Percentiles rank a stretch among this genome's conserved stretches.
phyloP scores from a whole-genome alignment of 2,888 invertebrate genomes.

The Trichopoda pennipes region DNA sequence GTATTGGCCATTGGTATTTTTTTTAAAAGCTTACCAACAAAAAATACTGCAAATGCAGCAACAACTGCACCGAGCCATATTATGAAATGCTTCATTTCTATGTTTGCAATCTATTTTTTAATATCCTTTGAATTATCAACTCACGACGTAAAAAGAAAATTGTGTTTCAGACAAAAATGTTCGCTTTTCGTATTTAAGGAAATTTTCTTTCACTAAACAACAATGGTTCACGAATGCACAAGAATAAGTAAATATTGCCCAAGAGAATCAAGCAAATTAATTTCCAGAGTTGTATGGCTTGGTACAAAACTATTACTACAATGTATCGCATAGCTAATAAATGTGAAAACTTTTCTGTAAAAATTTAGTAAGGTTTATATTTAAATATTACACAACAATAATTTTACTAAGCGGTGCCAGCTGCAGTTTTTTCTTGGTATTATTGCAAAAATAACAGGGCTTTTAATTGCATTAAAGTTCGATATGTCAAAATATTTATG shows the following conservation, averaged over 20 bases:
- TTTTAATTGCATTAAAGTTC: no score
- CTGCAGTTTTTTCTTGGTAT: no score
- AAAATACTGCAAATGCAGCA: conserved; percentile 77
- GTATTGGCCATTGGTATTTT: neutral
- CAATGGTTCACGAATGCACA: conserved; percentile 55
- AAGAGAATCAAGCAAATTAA: conserved; percentile 7
- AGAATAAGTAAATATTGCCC: conserved; percentile 52
- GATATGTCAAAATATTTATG: no score
- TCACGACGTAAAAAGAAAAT: neutral
- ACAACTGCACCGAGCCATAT: conserved; percentile 81
- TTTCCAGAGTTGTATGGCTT: conserved; percentile 4
- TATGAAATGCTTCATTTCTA: conserved; percentile 79
- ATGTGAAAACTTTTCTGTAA: no score
- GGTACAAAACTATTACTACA: neutral
- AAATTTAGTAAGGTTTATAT: no score
- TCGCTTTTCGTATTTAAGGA: no score
- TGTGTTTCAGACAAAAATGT: no score
- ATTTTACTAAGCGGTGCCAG: no score
- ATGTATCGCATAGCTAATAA: no score
- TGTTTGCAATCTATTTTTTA: neutral
- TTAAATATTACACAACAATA: no score
- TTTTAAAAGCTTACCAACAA: conserved; percentile 79
- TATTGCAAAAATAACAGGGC: no score
- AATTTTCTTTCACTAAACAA: neutral
- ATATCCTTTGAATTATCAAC: conserved; percentile 1